phyloP scores from a whole-genome alignment of 2,113 vertebrate genomes.

The Alectura lathami region DNA sequence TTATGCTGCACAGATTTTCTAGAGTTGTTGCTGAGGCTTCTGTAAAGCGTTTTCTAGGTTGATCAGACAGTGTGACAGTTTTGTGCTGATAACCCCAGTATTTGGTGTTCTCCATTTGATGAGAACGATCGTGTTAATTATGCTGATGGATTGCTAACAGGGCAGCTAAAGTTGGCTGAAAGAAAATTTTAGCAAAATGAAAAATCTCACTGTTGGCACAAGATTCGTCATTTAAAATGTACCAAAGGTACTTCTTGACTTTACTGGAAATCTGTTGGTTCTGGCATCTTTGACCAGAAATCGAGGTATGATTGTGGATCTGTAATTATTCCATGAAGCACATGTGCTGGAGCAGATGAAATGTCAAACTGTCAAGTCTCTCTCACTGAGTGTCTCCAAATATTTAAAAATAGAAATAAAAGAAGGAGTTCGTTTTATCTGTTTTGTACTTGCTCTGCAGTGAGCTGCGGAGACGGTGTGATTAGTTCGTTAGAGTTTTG shows the following conservation, averaged over 20 bases:
- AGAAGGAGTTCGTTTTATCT: not conserved
- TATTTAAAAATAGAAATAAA: constrained; percentile 54
- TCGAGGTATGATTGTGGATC: not conserved
- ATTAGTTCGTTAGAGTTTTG: not conserved
- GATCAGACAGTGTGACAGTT: not conserved
- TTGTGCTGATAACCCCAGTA: constrained; percentile 14
- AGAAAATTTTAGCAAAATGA: constrained; percentile 1
- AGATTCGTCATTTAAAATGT: not conserved
- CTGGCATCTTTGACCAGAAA: constrained; percentile 62
- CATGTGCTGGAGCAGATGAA: constrained; percentile 61
- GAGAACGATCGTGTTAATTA: constrained; percentile 19
- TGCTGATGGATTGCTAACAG: constrained; percentile 34
- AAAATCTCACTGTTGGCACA: constrained; percentile 34
- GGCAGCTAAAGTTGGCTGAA: constrained; percentile 48
- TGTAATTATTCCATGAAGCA: constrained; percentile 9
- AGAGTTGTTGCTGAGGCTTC: not conserved
- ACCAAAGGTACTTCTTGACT: constrained; percentile 32
- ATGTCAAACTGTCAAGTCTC: constrained; percentile 63
- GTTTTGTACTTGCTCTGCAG: accelerated
- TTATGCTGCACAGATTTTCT: not conserved
- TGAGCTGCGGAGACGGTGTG: not conserved
- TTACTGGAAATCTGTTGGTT: constrained; percentile 55
- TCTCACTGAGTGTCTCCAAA: not conserved
- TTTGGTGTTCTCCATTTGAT: not conserved
- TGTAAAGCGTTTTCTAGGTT: not conserved